These are phyloP conservation scores for Myotis lucifugus DNA, from an alignment of 2,113 vertebrate genomes.

Conservation along the genomic window DNA sequence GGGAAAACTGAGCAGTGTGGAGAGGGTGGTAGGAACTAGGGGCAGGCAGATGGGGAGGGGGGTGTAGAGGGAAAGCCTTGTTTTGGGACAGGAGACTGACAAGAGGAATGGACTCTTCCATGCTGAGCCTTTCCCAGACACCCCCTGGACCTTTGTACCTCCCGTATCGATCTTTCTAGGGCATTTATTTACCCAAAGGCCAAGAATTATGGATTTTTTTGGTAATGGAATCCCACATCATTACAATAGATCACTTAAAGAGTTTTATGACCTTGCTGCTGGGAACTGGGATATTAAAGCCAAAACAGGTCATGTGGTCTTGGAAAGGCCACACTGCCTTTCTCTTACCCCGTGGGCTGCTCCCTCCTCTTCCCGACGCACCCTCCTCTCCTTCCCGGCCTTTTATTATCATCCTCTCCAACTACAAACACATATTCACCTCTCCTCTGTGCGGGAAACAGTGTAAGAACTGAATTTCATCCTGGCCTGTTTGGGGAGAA, in stretches of 20 bases:
- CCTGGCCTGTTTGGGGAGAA: background rate
- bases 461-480: background rate
- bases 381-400: background rate
- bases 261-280: constrained; percentile 60
- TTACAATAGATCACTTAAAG: constrained; percentile 47
- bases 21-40: background rate
- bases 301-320: background rate
- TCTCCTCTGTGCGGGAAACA: rapidly evolving
- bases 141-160: background rate
- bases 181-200: constrained; percentile 59
- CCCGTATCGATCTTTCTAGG: constrained; percentile 52
- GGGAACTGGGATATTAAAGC: constrained; percentile 61
- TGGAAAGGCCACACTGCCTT: background rate
- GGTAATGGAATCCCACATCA: constrained; percentile 23
- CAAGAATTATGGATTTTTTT: constrained; percentile 61
- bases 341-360: background rate
- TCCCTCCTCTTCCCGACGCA: background rate
- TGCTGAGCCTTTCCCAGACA: background rate
- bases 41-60: rapidly evolving
- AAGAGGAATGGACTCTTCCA: background rate
- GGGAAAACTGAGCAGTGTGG: background rate
- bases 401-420: background rate
- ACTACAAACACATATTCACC: background rate
- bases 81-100: background rate
- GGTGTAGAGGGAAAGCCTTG: background rate